Conservation (phyloP, 2,797 vertebrate species). For the Bryconaethiops microstoma region DNA sequence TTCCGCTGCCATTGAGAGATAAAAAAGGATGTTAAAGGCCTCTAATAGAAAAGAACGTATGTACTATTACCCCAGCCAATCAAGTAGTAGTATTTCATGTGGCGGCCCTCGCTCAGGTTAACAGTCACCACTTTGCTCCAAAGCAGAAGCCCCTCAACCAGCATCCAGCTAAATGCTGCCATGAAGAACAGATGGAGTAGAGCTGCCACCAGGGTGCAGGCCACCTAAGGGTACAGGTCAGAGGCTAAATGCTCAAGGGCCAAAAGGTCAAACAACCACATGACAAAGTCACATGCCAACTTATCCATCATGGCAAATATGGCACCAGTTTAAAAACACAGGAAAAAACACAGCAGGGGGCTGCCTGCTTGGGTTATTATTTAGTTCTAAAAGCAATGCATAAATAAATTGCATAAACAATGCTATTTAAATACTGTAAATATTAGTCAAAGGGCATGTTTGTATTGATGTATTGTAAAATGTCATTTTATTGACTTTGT, state of each 20-base stretch:
- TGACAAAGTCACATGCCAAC: conserved; percentile 9
- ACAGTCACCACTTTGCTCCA: conserved; percentile 86
- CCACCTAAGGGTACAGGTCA: conserved; percentile 72
- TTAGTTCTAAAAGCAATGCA: not conserved
- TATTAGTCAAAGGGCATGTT: not conserved
- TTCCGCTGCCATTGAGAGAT: not conserved
- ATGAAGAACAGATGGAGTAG: conserved; percentile 85
- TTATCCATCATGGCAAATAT: conserved; percentile 29
- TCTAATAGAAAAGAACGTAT: not conserved
- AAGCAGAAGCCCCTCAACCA: conserved; percentile 82
- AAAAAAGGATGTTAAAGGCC: not conserved
- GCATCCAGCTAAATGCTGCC: conserved; percentile 85
- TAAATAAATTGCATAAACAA: not conserved
- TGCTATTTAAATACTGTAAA: not conserved
- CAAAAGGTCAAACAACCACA: conserved; percentile 56
- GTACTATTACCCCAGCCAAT: conserved; percentile 81
- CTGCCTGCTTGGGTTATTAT: not conserved
- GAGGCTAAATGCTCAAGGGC: conserved; percentile 48
- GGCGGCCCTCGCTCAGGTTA: conserved; percentile 80
- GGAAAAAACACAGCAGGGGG: too few relatives aligned
- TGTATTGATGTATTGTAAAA: not conserved
- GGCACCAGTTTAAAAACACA: conserved; percentile 15
- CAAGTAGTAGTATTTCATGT: conserved; percentile 87
- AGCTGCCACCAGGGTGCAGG: conserved; percentile 80
- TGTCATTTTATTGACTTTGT: not conserved